Conservation (phyloP, 2,888 invertebrate species). For the Catonia carolina region DNA sequence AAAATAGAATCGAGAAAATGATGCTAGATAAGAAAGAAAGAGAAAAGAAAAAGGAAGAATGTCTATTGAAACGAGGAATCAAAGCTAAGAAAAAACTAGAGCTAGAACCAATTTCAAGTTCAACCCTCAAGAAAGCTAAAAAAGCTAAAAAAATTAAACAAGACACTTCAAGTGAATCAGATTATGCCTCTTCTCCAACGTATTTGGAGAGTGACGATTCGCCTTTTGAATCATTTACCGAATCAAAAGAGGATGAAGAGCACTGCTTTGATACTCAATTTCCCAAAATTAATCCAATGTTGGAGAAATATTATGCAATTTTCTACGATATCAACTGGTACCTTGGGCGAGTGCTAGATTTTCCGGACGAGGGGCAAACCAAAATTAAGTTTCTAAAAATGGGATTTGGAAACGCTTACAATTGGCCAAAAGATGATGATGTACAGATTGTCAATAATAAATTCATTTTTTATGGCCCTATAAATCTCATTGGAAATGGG, state of each 20-base stretch:
- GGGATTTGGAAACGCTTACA: constrained; percentile 5
- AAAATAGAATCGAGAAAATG: constrained; percentile 8
- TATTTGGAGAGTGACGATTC: no score
- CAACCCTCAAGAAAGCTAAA: constrained; percentile 16
- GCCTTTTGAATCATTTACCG: no score
- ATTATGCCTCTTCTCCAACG: no score
- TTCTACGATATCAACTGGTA: constrained; percentile 14
- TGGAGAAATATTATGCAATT: constrained; percentile 9
- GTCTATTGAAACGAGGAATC: constrained; percentile 3
- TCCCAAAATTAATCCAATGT: background rate
- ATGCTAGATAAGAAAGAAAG: constrained; percentile 3
- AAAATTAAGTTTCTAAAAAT: constrained; percentile 14
- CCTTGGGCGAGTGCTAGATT: constrained; percentile 9
- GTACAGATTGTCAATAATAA: constrained; percentile 13
- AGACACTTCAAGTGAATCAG: background rate
- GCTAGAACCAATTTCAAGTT: background rate
- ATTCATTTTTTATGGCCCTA: constrained; percentile 14
- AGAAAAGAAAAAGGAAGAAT: constrained; percentile 7
- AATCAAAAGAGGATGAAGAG: constrained; percentile 21
- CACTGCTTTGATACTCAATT: no score
- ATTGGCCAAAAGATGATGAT: constrained; percentile 13
- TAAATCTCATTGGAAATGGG: constrained; percentile 15
- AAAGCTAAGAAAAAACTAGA: constrained; percentile 6
- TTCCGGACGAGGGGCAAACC: constrained; percentile 9
- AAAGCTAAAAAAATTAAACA: constrained; percentile 7